Evolutionary conservation across 2,888 invertebrate species (phyloP), one percentile per base, ranked within the genome.

Genomic region (Operophtera brumata): DNA sequence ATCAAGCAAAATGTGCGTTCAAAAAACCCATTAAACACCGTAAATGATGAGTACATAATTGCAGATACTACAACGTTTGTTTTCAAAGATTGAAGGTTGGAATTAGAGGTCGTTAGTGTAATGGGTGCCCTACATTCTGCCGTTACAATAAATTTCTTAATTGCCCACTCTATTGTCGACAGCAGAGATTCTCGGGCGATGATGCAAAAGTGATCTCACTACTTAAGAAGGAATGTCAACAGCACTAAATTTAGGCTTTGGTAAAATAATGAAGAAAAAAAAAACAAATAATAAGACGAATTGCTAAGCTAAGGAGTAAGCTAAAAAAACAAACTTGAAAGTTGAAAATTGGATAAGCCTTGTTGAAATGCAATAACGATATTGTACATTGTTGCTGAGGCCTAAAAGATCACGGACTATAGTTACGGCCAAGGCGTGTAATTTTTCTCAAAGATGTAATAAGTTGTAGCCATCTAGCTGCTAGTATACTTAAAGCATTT

Each of bases 111-210:
- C 83, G 82, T 86, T 86, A 86, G 76, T 61, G 69, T 82, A 86
- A 87, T 84, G 79, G 80, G 57, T 70, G 84, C 69, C 77, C 87
- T 79, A 84, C 78, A 84, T 84, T 80, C 68, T 75, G 77, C 76
- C 75, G 77, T 83, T 78, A 82, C 77, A 80, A 84, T 84, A 84
- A 84, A 88, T 88, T 84, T 84, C 83, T 86, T 89, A 88, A 88
- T 87, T 86, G 85, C 77, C 73, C 56, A 55, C 59, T 56, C 65
- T 65, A 73, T 75, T 77, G 77, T 77, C 35, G 45, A 43, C 67
- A 68, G 77, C 77, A 64, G 82, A 84, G 83, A 88, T 88, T 88
- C 84, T 73, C 81, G 64, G 72, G 71, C 77, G 76, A 69, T 86
- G 88, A 87, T 83, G 86, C 80, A 80, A 84, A 83, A 78, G 75